Percentiles rank a stretch among this genome's conserved stretches.
These are phyloP conservation scores for Takifugu flavidus DNA, from an alignment of 2,113 vertebrate genomes.

Conservation along the genomic window DNA sequence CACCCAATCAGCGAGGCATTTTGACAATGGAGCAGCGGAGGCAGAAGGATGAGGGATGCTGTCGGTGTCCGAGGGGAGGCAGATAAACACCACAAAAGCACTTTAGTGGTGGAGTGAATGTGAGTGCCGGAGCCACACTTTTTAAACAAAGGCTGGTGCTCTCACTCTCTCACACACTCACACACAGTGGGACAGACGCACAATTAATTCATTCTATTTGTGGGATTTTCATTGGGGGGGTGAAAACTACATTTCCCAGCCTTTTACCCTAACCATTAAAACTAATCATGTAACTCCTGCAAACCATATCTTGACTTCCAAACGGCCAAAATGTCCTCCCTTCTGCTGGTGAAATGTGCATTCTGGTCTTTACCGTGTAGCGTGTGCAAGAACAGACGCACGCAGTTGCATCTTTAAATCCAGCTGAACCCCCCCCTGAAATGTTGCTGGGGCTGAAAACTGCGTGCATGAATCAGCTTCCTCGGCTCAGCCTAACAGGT, in stretches of 20 bases:
- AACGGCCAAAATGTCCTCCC: too few relatives aligned
- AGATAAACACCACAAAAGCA: constrained; percentile 75
- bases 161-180: constrained; percentile 35
- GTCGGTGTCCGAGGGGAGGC: constrained; percentile 73
- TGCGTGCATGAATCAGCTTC: constrained; percentile 27
- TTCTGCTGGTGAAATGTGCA: too few relatives aligned
- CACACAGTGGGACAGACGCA: neutral
- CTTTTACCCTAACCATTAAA: too few relatives aligned
- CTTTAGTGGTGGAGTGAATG: constrained; percentile 76
- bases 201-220: constrained; percentile 3
- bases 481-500: constrained; percentile 44
- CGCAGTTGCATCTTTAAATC: constrained; percentile 33
- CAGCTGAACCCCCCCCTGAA: constrained; percentile 27
- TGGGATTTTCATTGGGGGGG: too few relatives aligned
- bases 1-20: constrained; percentile 47
- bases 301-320: too few relatives aligned
- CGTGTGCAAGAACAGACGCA: too few relatives aligned
- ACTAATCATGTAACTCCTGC: too few relatives aligned
- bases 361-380: too few relatives aligned
- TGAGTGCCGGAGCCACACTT: constrained; percentile 81
- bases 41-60: constrained; percentile 65
- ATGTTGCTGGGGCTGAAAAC: constrained; percentile 40
- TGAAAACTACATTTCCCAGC: too few relatives aligned
- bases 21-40: constrained; percentile 55
- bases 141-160: constrained; percentile 68